Conservation (phyloP, 2,888 invertebrate species). For the Lacanobia wlatinum region DNA sequence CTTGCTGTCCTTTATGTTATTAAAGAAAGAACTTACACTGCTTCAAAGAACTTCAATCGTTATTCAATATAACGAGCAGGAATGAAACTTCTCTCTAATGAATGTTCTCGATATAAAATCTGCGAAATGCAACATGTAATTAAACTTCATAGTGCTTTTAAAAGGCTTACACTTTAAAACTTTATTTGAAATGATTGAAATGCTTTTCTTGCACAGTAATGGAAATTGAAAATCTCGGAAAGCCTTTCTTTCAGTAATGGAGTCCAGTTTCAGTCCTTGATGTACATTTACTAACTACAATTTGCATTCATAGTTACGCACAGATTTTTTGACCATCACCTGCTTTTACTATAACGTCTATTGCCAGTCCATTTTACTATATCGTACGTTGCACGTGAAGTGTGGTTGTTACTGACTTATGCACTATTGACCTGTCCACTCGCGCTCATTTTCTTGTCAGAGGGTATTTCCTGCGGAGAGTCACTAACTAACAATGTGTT, state of each 20-base stretch:
- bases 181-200: not conserved
- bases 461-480: conserved; percentile 1
- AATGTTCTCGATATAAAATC: not conserved
- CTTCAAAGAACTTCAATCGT: not conserved
- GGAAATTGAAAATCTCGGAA: not conserved
- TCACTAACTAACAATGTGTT: not conserved
- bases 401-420: conserved; percentile 5
- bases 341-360: not conserved
- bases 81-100: not conserved
- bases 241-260: not conserved
- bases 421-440: not conserved
- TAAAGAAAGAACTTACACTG: not conserved
- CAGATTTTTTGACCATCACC: not conserved
- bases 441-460: conserved; percentile 11
- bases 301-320: not conserved
- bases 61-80: not conserved
- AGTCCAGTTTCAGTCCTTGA: not conserved
- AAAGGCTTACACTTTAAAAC: not conserved
- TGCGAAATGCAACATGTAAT: not conserved
- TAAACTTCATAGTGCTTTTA: not conserved
- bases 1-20: not conserved
- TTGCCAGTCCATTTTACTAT: not conserved
- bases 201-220: not conserved
- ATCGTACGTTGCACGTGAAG: no score
- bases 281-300: not conserved